A percentile compares a stretch with the other conserved stretches of the same genome.
These are phyloP conservation scores for Pampus argenteus DNA, from an alignment of 2,797 vertebrate genomes.

Conservation along the genomic window DNA sequence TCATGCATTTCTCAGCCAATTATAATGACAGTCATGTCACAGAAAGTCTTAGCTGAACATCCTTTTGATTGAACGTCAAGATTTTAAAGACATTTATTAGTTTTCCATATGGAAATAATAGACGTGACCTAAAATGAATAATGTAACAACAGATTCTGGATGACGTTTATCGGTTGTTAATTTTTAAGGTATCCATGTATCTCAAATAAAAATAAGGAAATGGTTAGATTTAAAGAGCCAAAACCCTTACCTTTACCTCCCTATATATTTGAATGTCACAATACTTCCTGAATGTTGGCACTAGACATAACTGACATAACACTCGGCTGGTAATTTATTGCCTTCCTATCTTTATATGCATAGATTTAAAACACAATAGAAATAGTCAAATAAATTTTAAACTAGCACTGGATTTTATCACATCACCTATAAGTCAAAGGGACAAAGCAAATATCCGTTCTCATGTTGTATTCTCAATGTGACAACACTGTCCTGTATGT, in stretches of 20 bases:
- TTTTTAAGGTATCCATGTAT: not conserved
- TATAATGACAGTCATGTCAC: not conserved
- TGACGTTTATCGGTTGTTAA: not conserved
- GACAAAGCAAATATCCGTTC: not conserved
- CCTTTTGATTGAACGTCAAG: not conserved
- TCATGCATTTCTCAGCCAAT: not conserved
- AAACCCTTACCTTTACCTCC: too few relatives aligned
- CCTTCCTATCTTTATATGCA: constrained; percentile 7
- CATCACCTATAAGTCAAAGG: not conserved
- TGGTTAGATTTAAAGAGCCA: too few relatives aligned
- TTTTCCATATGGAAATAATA: not conserved
- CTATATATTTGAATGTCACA: not conserved
- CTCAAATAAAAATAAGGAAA: not conserved
- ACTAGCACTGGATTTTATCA: not conserved
- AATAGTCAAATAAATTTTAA: constrained; percentile 1
- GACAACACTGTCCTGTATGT: not conserved
- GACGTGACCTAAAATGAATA: not conserved
- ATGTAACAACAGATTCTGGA: not conserved
- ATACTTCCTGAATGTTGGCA: constrained; percentile 4
- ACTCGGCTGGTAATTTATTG: constrained; percentile 3
- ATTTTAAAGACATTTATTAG: not conserved
- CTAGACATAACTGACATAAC: not conserved
- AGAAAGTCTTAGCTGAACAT: not conserved
- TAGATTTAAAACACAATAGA: not conserved
- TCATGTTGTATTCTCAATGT: not conserved